phyloP scores from a whole-genome alignment of 2,797 vertebrate species.

The Phylloscopus collybita region DNA sequence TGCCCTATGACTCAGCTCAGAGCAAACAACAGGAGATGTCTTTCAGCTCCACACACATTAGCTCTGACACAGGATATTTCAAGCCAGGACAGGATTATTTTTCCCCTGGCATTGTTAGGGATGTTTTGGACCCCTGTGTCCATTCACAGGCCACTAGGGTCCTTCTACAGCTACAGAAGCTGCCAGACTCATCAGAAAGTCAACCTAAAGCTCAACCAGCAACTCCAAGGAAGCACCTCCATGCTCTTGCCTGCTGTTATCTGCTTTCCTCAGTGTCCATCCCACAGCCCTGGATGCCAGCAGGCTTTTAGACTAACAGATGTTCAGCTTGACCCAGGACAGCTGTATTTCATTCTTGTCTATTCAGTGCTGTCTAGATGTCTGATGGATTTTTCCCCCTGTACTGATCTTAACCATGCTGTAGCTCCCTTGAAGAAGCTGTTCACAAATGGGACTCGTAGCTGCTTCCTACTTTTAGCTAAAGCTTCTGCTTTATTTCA shows the following conservation, averaged over 20 bases:
- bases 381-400: not conserved
- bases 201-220: not conserved
- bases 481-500: conserved; percentile 27
- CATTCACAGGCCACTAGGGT: not conserved
- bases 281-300: not conserved
- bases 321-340: not conserved
- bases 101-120: not conserved
- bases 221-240: not conserved
- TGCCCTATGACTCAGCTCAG: not conserved
- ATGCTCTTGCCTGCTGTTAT: not conserved
- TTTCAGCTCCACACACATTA: not conserved
- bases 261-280: accelerated
- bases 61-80: not conserved
- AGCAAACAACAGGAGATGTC: not conserved
- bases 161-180: not conserved
- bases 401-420: not conserved
- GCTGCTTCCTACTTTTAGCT: not conserved
- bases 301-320: not conserved
- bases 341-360: not conserved
- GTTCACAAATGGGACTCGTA: not conserved
- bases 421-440: not conserved
- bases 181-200: not conserved
- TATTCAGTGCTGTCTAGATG: not conserved
- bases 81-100: not conserved
- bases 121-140: accelerated